Evolutionary conservation across 2,797 vertebrate genomes (phyloP).

Genomic region (Chelidonichthys spinosus): DNA sequence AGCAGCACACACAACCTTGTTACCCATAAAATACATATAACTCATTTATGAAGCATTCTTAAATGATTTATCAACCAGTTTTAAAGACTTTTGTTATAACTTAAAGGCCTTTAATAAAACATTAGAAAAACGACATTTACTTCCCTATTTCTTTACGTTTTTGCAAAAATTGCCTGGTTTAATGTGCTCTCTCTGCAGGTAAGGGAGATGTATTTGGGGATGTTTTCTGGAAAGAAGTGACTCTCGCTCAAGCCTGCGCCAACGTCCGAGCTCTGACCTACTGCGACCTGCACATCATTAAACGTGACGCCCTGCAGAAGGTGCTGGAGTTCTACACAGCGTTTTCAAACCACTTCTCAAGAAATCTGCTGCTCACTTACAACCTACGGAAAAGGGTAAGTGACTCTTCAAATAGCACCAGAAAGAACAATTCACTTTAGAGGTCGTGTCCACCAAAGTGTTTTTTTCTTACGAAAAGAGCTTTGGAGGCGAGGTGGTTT

Average conservation of each 20-base stretch:
- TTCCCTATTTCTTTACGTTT: constrained; percentile 3
- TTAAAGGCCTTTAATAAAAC: not conserved
- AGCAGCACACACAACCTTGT: not conserved
- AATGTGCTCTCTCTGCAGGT: constrained; percentile 79
- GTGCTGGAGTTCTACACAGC: constrained; percentile 99
- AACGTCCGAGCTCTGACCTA: constrained; percentile 98
- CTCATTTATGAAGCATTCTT: constrained; percentile 1
- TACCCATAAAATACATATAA: not conserved
- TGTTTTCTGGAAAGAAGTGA: constrained; percentile 98
- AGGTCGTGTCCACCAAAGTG: no score
- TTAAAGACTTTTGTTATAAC: not conserved
- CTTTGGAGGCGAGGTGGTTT: no score
- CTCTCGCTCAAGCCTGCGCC: constrained; percentile 95
- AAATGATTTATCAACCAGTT: not conserved
- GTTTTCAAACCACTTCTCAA: constrained; percentile 98
- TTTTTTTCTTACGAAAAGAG: no score
- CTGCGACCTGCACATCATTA: constrained; percentile 98
- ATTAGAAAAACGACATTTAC: not conserved
- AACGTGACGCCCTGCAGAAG: constrained; percentile 97
- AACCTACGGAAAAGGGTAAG: constrained; percentile 98
- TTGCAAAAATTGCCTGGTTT: not conserved
- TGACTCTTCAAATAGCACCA: constrained; percentile 14
- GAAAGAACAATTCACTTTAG: not conserved
- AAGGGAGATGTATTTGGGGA: constrained; percentile 99
- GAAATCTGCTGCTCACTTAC: constrained; percentile 98